Conservation (phyloP, 2,888 invertebrate species). For the Aethes cnicana region DNA sequence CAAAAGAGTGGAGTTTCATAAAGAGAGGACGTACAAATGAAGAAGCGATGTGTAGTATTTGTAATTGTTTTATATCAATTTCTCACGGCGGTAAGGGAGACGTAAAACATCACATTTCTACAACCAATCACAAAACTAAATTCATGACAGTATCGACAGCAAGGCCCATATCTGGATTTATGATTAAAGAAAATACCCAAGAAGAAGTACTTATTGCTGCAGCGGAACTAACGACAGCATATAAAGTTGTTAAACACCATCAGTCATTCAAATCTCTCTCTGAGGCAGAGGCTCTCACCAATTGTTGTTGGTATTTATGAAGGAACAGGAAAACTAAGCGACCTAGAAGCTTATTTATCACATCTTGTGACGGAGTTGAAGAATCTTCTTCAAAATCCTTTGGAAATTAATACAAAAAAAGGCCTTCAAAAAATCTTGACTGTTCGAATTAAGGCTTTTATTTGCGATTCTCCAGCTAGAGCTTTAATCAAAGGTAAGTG, state of each 20-base stretch:
- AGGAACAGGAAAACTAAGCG: too few relatives aligned
- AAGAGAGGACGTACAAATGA: slow-evolving; percentile 17
- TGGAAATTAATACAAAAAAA: too few relatives aligned
- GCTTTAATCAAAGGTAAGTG: too few relatives aligned
- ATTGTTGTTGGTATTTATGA: too few relatives aligned
- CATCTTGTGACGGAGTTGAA: too few relatives aligned
- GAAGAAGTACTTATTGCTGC: slow-evolving; percentile 12
- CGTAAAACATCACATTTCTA: slow-evolving; percentile 16
- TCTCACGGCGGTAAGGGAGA: slow-evolving; percentile 16
- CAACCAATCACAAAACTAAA: slow-evolving; percentile 14
- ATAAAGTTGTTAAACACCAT: slow-evolving; percentile 25
- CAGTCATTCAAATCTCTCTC: slow-evolving; percentile 30
- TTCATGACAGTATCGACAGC: slow-evolving; percentile 13
- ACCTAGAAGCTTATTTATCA: too few relatives aligned
- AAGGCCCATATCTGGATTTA: slow-evolving; percentile 12
- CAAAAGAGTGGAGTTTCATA: slow-evolving; percentile 22
- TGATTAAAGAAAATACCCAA: slow-evolving; percentile 11
- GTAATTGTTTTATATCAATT: slow-evolving; percentile 18
- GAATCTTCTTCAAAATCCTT: too few relatives aligned
- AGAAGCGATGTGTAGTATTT: slow-evolving; percentile 18
- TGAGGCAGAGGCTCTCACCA: too few relatives aligned
- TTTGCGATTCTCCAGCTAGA: too few relatives aligned
- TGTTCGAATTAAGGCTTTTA: too few relatives aligned
- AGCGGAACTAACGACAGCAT: slow-evolving; percentile 11
- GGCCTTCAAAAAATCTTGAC: too few relatives aligned